Evolutionary conservation across 1,140 invertebrate genomes (phyloP).

Genomic region (Brachionus paranguensis): DNA sequence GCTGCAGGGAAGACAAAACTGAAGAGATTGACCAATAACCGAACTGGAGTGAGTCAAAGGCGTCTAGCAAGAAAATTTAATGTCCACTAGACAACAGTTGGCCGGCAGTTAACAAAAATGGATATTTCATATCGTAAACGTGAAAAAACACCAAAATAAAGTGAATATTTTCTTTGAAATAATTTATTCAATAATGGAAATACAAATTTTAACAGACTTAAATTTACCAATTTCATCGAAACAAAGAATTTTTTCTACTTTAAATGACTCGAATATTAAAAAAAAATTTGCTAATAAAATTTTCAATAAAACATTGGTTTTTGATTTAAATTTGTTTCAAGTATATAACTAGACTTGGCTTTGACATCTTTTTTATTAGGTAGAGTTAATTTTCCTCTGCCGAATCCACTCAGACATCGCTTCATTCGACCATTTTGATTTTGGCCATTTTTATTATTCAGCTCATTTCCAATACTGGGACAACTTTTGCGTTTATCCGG

Average conservation of each 20-base stretch:
- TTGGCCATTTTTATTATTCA: neutral
- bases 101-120: no score
- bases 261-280: neutral
- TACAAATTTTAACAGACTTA: neutral
- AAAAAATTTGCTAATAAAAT: neutral
- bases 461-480: neutral
- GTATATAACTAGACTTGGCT: neutral
- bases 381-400: neutral
- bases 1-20: no score
- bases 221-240: neutral
- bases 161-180: neutral
- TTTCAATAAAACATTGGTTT: conserved; percentile 23
- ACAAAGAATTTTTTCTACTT: neutral
- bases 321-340: neutral
- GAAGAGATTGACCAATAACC: no score
- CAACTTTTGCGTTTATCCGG: conserved; percentile 3
- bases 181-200: neutral
- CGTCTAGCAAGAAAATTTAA: no score
- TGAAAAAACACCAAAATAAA: no score
- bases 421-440: neutral
- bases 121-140: no score
- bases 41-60: no score
- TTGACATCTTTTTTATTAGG: neutral
- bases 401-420: neutral
- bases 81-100: no score